Evolutionary conservation across 2,888 invertebrate species (phyloP).

Genomic region (Hydrotaea cyrtoneurina): DNA sequence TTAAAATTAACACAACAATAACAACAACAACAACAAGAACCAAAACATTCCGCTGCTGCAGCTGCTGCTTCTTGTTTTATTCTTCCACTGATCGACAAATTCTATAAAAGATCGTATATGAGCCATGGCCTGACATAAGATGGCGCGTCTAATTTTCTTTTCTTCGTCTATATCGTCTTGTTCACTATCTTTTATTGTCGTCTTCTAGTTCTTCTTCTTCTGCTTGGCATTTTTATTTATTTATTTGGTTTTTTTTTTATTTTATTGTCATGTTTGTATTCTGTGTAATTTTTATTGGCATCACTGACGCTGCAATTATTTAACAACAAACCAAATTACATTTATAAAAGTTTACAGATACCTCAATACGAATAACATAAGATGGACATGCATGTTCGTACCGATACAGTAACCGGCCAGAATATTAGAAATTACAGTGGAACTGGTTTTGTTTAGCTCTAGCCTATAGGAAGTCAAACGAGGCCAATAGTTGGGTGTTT

Average conservation of each 20-base stretch:
- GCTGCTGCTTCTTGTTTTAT: neutral
- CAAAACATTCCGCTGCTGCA: neutral
- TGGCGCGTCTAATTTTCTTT: conserved; percentile 36
- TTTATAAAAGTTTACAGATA: neutral
- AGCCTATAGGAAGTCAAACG: no score
- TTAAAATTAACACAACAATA: conserved; percentile 21
- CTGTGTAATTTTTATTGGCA: conserved; percentile 29
- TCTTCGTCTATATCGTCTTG: conserved; percentile 30
- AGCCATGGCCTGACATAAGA: conserved; percentile 63
- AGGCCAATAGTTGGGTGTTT: no score
- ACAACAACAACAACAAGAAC: neutral
- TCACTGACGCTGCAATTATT: conserved; percentile 44
- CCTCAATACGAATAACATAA: no score
- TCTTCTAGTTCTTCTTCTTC: conserved; percentile 19
- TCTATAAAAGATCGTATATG: conserved; percentile 54
- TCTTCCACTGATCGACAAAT: neutral
- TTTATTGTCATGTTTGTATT: neutral
- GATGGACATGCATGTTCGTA: neutral
- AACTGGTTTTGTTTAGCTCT: no score
- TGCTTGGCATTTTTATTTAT: no score
- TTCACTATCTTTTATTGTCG: neutral
- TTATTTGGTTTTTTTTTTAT: neutral
- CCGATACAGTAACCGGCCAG: neutral
- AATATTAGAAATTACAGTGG: neutral
- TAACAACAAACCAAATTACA: neutral